Conservation (phyloP, 2,113 vertebrate species). For the Varanus salvator region DNA sequence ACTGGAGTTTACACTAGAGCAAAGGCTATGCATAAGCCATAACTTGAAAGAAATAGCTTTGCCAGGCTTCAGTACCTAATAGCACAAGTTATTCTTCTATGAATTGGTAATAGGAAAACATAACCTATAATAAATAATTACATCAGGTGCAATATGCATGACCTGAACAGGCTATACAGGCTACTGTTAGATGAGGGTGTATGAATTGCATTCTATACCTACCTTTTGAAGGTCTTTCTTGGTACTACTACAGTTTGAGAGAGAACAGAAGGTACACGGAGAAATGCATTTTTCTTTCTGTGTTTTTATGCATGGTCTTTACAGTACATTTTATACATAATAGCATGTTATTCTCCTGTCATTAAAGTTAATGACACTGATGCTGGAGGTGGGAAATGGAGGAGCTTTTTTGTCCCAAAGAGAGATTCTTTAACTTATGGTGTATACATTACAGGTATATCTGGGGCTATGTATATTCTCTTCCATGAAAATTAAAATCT, state of each 20-base stretch:
- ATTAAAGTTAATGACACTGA: background rate
- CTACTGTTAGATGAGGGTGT: background rate
- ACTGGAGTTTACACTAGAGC: too few relatives aligned
- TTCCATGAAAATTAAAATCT: background rate
- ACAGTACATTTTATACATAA: background rate
- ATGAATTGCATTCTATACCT: fast-evolving
- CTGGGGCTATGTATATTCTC: background rate
- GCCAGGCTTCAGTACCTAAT: slow-evolving; percentile 9
- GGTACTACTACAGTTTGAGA: background rate
- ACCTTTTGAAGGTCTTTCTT: background rate
- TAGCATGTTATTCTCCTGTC: background rate
- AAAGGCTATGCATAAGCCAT: background rate
- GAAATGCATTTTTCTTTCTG: background rate
- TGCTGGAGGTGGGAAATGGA: background rate
- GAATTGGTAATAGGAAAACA: background rate
- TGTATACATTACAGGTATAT: background rate
- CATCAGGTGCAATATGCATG: background rate
- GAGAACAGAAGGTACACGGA: background rate
- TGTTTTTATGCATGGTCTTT: background rate
- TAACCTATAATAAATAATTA: background rate
- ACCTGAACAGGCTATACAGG: fast-evolving
- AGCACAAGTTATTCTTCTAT: slow-evolving; percentile 8
- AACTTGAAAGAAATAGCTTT: background rate
- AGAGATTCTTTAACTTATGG: background rate
- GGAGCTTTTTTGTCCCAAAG: background rate